Evolutionary conservation across 1,140 invertebrate genomes (phyloP), one percentile per base, ranked within the genome.

Genomic region (Tetranychus urticae): DNA sequence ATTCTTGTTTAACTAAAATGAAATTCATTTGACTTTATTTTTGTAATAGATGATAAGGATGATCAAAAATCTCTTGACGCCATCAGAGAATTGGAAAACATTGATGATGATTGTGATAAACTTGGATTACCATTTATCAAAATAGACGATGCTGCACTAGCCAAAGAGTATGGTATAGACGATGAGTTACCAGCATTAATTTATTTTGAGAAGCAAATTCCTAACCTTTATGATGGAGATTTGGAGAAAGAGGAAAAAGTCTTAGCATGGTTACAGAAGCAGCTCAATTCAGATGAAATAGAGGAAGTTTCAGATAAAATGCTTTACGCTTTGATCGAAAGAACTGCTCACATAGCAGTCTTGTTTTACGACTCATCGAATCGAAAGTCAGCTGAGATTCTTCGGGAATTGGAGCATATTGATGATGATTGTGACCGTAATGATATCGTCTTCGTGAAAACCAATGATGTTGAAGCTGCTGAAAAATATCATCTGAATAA

Each of bases 231-330:
- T 70, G 60, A 63, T 39, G 88, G 84, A 72, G 88, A 92, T 76
- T 71, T 93, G 62, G 86, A 83, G 61, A 81, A 80, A 67, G 88
- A 92, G 73, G 87, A 91, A 72, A 86, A 90, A 72, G 88, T 93
- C 6, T 74, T 93, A 66, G 86, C 92, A 72, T 92, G 88, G 88
- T 74, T 92, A 67, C 84, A 91, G 59, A 81, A 89, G 59, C 65
- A 92, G 89, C 71, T 78, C 86, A 33, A 86, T 89, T 86, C 86
- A 12, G 89, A 92, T 75, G 88, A 92, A 77, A 93, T 93, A 67
- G 88, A 93, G 77, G 88, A 93, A 73, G 83, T 93, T 50, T 90
- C 86, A 45, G 86, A 90, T 72, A 86, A 91, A 75, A 91, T 92
- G 85, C 77, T 93, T 58, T 85, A 90, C 68, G 81, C 82, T 69